These are phyloP conservation scores for Oreochromis spilurus DNA, from an alignment of 2,113 vertebrate species.

Conservation along the genomic window DNA sequence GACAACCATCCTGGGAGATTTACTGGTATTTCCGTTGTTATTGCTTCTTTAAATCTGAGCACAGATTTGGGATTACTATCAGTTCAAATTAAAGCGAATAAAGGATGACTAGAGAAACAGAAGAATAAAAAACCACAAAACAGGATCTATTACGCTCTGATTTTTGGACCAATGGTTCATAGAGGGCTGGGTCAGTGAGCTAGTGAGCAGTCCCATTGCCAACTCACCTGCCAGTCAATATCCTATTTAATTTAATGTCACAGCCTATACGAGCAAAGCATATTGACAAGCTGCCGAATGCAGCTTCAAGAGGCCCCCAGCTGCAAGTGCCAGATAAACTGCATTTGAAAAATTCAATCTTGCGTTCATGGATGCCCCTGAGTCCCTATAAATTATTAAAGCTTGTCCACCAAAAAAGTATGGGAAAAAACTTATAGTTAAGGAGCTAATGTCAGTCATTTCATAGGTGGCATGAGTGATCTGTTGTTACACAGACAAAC, in stretches of 20 bases:
- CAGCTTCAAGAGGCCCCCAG: constrained; percentile 76
- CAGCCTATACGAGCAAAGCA: constrained; percentile 70
- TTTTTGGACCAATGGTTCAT: constrained; percentile 85
- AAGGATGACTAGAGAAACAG: constrained; percentile 76
- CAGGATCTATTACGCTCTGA: constrained; percentile 84
- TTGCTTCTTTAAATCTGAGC: constrained; percentile 68
- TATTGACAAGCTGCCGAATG: constrained; percentile 85
- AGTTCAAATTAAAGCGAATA: constrained; percentile 94
- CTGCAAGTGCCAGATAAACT: constrained; percentile 92
- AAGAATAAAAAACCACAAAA: constrained; percentile 65
- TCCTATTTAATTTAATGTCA: constrained; percentile 97
- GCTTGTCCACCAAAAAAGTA: constrained; percentile 38
- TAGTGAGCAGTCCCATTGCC: constrained; percentile 70
- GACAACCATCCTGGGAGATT: constrained; percentile 1
- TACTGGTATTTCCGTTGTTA: constrained; percentile 43
- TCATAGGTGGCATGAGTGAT: constrained; percentile 15
- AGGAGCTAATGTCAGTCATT: constrained; percentile 67
- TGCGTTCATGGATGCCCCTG: constrained; percentile 51
- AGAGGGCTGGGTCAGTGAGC: constrained; percentile 72
- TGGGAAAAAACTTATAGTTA: constrained; percentile 44
- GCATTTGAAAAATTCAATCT: constrained; percentile 77
- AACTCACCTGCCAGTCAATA: constrained; percentile 86
- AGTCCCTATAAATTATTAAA: constrained; percentile 73
- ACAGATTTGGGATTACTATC: constrained; percentile 78
- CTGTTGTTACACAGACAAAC: constrained; percentile 31